phyloP scores from a whole-genome alignment of 2,113 vertebrate species.

The Alectura lathami region DNA sequence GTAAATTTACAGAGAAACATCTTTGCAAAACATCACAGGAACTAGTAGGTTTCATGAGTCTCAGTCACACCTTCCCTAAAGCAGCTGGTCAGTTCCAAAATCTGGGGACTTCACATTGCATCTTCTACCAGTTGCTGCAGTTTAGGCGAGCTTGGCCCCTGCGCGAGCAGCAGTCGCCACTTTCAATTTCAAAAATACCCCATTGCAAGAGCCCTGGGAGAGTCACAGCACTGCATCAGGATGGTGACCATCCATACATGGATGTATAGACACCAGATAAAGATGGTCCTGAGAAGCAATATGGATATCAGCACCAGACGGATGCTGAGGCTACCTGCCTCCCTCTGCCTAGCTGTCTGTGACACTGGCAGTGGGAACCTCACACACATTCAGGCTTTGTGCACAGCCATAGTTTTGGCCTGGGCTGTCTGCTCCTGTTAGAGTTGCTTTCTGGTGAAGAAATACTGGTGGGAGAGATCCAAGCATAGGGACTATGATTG shows the following conservation, averaged over 20 bases:
- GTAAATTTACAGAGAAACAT: not conserved
- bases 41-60: not conserved
- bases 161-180: not conserved
- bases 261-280: not conserved
- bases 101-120: not conserved
- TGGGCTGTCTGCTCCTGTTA: not conserved
- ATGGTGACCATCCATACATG: not conserved
- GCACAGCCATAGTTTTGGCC: not conserved
- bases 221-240: not conserved
- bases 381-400: accelerated
- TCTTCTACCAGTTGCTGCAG: not conserved
- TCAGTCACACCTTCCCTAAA: not conserved
- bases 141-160: not conserved
- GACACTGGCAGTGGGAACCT: not conserved
- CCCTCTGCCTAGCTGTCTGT: not conserved
- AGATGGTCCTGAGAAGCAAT: not conserved
- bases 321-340: not conserved
- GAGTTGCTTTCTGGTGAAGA: not conserved
- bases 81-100: not conserved
- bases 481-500: not conserved
- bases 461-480: not conserved
- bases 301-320: not conserved
- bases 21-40: not conserved
- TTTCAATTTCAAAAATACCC: not conserved
- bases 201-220: not conserved